These are phyloP conservation scores for Solea senegalensis DNA, from an alignment of 2,113 vertebrate species.

Conservation along the genomic window DNA sequence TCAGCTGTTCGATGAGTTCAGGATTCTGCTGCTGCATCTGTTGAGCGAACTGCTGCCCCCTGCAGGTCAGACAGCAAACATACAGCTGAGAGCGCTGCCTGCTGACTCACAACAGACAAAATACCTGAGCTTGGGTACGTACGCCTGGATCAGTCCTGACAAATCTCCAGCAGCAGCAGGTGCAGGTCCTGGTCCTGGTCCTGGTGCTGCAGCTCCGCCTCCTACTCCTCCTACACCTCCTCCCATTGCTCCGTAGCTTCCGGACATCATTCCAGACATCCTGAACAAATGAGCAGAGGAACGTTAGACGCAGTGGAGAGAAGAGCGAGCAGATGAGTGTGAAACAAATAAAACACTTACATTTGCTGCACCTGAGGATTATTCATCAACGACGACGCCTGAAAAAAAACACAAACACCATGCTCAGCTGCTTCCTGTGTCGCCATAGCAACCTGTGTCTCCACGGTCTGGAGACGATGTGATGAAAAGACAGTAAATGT, in stretches of 20 bases:
- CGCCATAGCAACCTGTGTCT: no score
- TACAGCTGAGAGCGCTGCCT: no score
- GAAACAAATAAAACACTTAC: slow-evolving; percentile 80
- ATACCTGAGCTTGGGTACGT: slow-evolving; percentile 61
- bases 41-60: slow-evolving; percentile 96
- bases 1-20: slow-evolving; percentile 93
- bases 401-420: slow-evolving; percentile 8
- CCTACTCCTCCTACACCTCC: neutral
- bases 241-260: slow-evolving; percentile 82
- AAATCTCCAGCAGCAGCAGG: slow-evolving; percentile 84
- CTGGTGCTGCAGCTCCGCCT: slow-evolving; percentile 59
- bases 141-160: slow-evolving; percentile 96
- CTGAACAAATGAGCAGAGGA: slow-evolving; percentile 66
- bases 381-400: slow-evolving; percentile 96
- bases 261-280: slow-evolving; percentile 96
- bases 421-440: neutral
- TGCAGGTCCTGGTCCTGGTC: slow-evolving; percentile 69
- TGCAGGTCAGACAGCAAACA: slow-evolving; percentile 47
- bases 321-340: neutral
- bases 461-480: no score
- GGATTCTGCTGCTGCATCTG: slow-evolving; percentile 98
- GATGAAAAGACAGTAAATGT: no score
- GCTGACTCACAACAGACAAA: no score
- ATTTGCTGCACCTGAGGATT: slow-evolving; percentile 95
- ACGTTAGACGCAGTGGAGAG: neutral